phyloP scores from a whole-genome alignment of 2,888 invertebrate species.

The Periphyllus acericola region DNA sequence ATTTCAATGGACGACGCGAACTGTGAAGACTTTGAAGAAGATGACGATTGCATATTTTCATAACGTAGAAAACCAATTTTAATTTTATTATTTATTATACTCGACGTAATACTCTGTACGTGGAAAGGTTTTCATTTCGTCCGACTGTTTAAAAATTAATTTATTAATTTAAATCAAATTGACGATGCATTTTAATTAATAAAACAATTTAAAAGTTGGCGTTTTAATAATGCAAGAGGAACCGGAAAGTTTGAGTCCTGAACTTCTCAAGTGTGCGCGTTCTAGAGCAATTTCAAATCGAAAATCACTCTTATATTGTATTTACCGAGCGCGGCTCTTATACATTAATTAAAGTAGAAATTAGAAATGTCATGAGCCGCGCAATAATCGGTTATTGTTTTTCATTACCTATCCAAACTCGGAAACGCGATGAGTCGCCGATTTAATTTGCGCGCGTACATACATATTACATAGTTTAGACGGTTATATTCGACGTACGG shows the following conservation, averaged over 20 bases:
- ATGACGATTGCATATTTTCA: no score
- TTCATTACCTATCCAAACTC: neutral
- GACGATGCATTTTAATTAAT: slow-evolving; percentile 31
- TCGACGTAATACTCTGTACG: neutral
- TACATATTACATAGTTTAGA: no score
- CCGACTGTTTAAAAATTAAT: slow-evolving; percentile 19
- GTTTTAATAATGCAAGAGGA: slow-evolving; percentile 35
- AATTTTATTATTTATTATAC: neutral
- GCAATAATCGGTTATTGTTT: neutral
- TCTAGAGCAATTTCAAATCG: neutral
- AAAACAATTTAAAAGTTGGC: slow-evolving; percentile 49
- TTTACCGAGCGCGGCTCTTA: neutral
- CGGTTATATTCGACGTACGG: neutral
- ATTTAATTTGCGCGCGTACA: no score
- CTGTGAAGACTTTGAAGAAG: no score
- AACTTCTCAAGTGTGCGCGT: slow-evolving; percentile 23
- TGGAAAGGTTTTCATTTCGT: neutral
- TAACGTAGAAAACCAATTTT: neutral
- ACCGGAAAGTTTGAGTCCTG: slow-evolving; percentile 8
- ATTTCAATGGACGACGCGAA: neutral
- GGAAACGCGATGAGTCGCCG: no score
- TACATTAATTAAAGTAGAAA: neutral
- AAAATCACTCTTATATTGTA: slow-evolving; percentile 11
- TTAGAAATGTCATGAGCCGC: neutral
- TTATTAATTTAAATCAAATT: slow-evolving; percentile 44